Conservation (phyloP, 2,113 vertebrate genomes). For the Stegostoma tigrinum region DNA sequence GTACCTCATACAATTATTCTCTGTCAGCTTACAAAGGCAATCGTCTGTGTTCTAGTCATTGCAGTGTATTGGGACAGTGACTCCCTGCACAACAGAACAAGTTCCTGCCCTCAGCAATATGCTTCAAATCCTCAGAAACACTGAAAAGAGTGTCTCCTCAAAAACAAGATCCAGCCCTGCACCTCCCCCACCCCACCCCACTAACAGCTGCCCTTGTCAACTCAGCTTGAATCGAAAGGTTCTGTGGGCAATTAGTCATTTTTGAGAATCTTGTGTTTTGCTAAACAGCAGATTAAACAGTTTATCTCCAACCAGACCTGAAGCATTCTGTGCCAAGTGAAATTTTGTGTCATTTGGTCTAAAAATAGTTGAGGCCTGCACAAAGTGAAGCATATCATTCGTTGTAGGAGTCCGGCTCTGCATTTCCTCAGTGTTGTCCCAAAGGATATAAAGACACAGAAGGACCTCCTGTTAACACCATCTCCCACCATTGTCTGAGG, state of each 20-base stretch:
- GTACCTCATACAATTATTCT: background rate
- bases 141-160: background rate
- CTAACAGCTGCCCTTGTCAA: too few species aligned
- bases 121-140: background rate
- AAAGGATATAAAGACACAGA: too few species aligned
- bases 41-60: background rate
- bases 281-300: background rate
- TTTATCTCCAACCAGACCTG: constrained; percentile 1
- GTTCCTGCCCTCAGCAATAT: background rate
- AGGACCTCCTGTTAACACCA: background rate
- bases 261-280: background rate
- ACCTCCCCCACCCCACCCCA: too few species aligned
- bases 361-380: background rate
- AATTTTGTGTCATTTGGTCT: background rate
- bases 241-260: background rate
- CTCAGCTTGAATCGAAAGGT: background rate
- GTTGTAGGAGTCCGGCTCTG: background rate
- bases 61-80: background rate
- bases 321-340: background rate
- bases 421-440: background rate
- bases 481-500: background rate
- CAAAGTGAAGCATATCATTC: background rate
- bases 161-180: background rate
- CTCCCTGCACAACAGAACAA: too few species aligned
- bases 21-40: background rate